Conservation (phyloP, 1,140 invertebrate genomes). For the Drosophila pachea region DNA sequence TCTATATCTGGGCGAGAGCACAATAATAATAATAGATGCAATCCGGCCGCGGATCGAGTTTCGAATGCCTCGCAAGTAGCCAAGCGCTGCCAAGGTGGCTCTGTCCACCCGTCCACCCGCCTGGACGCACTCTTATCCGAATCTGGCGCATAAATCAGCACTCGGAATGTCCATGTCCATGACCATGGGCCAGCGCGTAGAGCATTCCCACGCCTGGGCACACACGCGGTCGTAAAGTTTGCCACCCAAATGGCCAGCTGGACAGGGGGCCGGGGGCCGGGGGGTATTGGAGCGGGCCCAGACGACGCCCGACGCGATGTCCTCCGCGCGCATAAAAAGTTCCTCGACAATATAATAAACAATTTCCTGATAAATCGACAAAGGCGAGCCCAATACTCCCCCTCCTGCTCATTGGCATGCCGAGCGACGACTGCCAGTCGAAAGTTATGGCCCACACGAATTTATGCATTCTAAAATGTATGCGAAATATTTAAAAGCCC, state of each 20-base stretch:
- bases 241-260: slow-evolving; percentile 45
- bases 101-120: slow-evolving; percentile 23
- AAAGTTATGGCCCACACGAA: slow-evolving; percentile 68
- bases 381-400: slow-evolving; percentile 7
- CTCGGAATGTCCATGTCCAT: slow-evolving; percentile 19
- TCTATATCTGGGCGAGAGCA: too few relatives aligned
- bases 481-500: slow-evolving; percentile 48
- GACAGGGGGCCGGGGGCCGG: neutral
- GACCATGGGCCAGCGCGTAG: slow-evolving; percentile 30
- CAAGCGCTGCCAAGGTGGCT: neutral
- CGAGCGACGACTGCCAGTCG: slow-evolving; percentile 29
- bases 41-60: too few relatives aligned
- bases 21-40: too few relatives aligned
- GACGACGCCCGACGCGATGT: slow-evolving; percentile 38
- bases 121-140: slow-evolving; percentile 61
- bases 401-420: slow-evolving; percentile 63
- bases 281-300: slow-evolving; percentile 35
- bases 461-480: slow-evolving; percentile 72
- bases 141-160: slow-evolving; percentile 68
- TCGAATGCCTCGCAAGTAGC: too few relatives aligned
- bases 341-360: slow-evolving; percentile 71
- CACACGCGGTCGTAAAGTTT: slow-evolving; percentile 36
- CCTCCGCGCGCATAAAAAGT: slow-evolving; percentile 59
- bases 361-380: slow-evolving; percentile 73
- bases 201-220: slow-evolving; percentile 65